These are phyloP conservation scores for Malaclemys terrapin DNA, from an alignment of 2,113 vertebrate species.

Conservation along the genomic window DNA sequence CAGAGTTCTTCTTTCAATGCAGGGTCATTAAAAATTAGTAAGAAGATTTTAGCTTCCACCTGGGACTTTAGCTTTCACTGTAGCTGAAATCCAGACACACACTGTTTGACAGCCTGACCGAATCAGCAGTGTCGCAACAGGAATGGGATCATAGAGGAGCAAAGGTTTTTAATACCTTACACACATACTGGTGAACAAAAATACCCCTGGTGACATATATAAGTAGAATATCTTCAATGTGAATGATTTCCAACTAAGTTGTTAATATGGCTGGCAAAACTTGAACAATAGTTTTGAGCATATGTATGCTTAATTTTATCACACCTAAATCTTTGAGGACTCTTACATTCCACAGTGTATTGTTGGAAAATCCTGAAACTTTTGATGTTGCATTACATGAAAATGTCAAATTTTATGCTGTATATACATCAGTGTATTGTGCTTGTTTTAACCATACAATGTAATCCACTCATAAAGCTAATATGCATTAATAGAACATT, in stretches of 20 bases:
- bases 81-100: conserved; percentile 31
- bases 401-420: conserved; percentile 32
- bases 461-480: not conserved
- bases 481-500: not conserved
- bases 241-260: conserved; percentile 45
- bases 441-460: fast-evolving
- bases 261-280: conserved; percentile 44
- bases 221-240: conserved; percentile 36
- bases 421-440: not conserved
- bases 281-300: conserved; percentile 8
- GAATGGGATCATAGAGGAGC: not conserved
- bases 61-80: conserved; percentile 27
- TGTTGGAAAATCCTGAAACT: conserved; percentile 38
- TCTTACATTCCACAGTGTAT: conserved; percentile 18
- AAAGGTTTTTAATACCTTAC: conserved; percentile 58
- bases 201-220: conserved; percentile 56
- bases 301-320: conserved; percentile 53
- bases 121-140: conserved; percentile 6
- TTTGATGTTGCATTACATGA: conserved; percentile 4
- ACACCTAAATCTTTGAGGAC: conserved; percentile 48
- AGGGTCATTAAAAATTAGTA: conserved; percentile 39
- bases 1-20: not conserved
- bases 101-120: conserved; percentile 10
- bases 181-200: conserved; percentile 38
- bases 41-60: conserved; percentile 11